Base-by-base conservation (phyloP, 2,797 vertebrate genomes). In the Okamejei kenojei region DNA sequence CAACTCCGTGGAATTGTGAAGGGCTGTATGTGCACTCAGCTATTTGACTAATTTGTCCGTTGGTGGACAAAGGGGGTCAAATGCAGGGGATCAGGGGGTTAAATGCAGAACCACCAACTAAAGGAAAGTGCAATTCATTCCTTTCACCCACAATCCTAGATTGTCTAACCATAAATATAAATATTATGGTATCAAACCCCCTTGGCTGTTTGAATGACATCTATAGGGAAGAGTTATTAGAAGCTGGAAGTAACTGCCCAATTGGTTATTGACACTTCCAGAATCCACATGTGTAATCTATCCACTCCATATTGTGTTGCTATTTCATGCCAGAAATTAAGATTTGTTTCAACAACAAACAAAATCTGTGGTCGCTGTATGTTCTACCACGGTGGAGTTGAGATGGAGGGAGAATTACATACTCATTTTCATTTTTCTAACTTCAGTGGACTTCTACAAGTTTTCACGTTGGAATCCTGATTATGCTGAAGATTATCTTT, bases 401-500 rank as follows among this genome's bases (percentile, higher is more conserved):
- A 92, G 65, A 32, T 54, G 21, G 21, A 23, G 58, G 32, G 78
- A 84, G 54, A 84, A 90, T 35, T 73, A 7, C 38, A n/a, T 74
- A 76, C 45, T 74, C 10, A 58, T 61, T 29, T 84, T 61, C 32
- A 90, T 76, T 92, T 76, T 54, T 92, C 38, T 54, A 76, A 92
- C 95, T 95, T 97, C 96, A 99, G 98, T 97, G 74, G 97, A 97
- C 94, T 99, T 99, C 96, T 94, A 96, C 95, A 95, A 95, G 94
- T 99, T 99, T 95, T 96, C 95, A 68, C 96, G 97, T 88, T 95
- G 96, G 93, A 95, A 97, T 95, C 98, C 98, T 71, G 96, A 97
- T 96, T 99, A 99, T 82, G 97, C 98, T 0, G 97, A 98, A 94
- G 97, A 98, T 92, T 97, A 97, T 95, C 95, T 99, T 94, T 96